Evolutionary conservation across 1,140 invertebrate species (phyloP), one percentile per base, ranked within the genome.

Genomic region (Euschistus heros): DNA sequence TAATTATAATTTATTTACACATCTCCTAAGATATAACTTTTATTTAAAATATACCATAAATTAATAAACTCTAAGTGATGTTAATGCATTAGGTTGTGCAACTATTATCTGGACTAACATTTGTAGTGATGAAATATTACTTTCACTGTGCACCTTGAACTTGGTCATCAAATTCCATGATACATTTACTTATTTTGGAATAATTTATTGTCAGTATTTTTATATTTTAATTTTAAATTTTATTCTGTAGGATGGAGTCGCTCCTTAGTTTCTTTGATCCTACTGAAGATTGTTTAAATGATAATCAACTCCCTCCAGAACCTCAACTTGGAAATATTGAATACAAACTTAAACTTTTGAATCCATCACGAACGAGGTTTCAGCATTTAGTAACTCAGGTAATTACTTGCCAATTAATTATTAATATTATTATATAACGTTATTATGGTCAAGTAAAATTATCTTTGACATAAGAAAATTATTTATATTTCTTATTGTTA

Each of bases 281-380:
- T 10, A 33, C 44, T 6, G 66, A 67, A 10, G 66, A 65, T 30
- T 75, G 76, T 17, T 76, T 79, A 42, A 83, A 84, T 7, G 69
- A 69, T 44, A 62, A 66, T 20, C 72, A 76, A 65, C 75, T 97
- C 33, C 93, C 94, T 0, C 92, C 92, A 0, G 92, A 96, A 74
- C 90, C 90, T 0, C 85, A 93, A 71, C 81, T 91, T 65, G 92
- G 92, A 8, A 95, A 95, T 76, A 84, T 95, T 33, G 92, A 96
- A 76, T 96, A 96, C 74, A 96, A 96, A 77, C 75, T 96, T 55
- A 94, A 94, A 73, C 76, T 93, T 63, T 84, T 93, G 3, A 89
- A 86, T 76, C 88, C 89, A 1, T 89, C 89, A 13, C 86, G 85
- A 75, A 84, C 88, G 70, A 79, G 90, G 57, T 92, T 94, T 73